Base-by-base conservation (phyloP, 2,888 invertebrate genomes). In the Ophion costatus region DNA sequence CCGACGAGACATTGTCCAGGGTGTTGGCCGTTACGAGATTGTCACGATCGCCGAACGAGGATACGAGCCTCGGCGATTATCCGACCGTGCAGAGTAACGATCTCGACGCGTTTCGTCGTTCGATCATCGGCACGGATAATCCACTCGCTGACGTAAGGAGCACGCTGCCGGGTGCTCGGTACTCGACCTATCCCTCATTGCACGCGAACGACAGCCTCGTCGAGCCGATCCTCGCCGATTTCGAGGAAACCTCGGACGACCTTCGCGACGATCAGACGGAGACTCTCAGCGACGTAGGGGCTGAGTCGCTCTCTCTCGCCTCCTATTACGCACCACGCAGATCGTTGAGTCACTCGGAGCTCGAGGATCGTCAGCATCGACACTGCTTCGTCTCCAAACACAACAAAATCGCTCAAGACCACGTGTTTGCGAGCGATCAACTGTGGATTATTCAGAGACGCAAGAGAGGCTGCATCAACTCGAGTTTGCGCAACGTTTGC, bases 361-460 rank as follows among this genome's bases (percentile, higher is more conserved):
- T 59, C 24, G 85, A 75, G 14, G 29, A 67, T 59, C 22, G 38
- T 57, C 77, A 42, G 11, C 88, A 88, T 81, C 78, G 86, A 38
- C 88, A 88, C 75, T 87, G 87, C 61, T 29, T 42, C 57, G 57
- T 85, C 24, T 77, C 86, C 24, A 67, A 63, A 42, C 17, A 33
- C 24, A 79, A 63, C 20, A 75, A 70, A 73, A 81, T 87, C 29
- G 11, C 76, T 29, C 70, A 64, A 11, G 59, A 82, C 10, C 71
- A 82, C 17, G 77, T 77, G 6, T 88, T 86, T 63, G 80, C 87
- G 4, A 38, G 75, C 5, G 84, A 88, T 56, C 77, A 87, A 56
- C 51, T 88, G 14, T 88, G 88, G 86, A 85, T 88, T 7, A 86
- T 88, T 64, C 84, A 88, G n/a, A 88, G 87, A 71, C 78, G 84